Evolutionary conservation across 2,888 invertebrate species (phyloP), one percentile per base, ranked within the genome.

Genomic region (Rhyacophila evoluta): DNA sequence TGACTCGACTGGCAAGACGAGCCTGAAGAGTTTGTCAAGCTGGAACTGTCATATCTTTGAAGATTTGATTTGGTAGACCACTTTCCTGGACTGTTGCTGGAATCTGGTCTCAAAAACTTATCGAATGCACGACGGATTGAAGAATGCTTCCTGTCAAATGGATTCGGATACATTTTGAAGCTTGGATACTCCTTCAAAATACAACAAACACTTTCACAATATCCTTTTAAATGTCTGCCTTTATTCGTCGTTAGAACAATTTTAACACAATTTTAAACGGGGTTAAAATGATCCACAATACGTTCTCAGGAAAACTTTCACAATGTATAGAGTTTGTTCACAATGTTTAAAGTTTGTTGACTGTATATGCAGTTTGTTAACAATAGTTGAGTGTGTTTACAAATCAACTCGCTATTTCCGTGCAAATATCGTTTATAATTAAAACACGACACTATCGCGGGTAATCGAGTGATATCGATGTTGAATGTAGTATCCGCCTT

Each of bases 101-200:
- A 85, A 70, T 90, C 90, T n/a, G 91, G 90, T 76, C 89, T 90
- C 82, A 93, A 87, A 80, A 93, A 87, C 79, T 91, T 91, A 85
- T 93, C 93, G 84, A 93, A 87, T 84, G 92, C 90, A 85, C 93
- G 93, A 83, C 93, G 89, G 85, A 93, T 89, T 77, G 91, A 91
- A 12, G 92, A 93, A 85, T 93, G 93, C 83, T 93, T 93, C 83
- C 93, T 90, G 83, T 93, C 93, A 85, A 93, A 93, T 75, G 93
- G 93, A 85, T 93, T 93, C 80, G 93, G 92, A 84, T 91, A 93
- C 93, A 93, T 93, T 83, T 86, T 89, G 11, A 55, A 55, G 29
- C 25, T 55, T 25, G n/a, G n/a, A n/a, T n/a, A n/a, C n/a, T n/a
- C n/a, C n/a, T n/a, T n/a, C n/a, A n/a, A n/a, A n/a, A n/a, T n/a